Conservation (phyloP, 1,140 invertebrate genomes). For the Lethocerus indicus region DNA sequence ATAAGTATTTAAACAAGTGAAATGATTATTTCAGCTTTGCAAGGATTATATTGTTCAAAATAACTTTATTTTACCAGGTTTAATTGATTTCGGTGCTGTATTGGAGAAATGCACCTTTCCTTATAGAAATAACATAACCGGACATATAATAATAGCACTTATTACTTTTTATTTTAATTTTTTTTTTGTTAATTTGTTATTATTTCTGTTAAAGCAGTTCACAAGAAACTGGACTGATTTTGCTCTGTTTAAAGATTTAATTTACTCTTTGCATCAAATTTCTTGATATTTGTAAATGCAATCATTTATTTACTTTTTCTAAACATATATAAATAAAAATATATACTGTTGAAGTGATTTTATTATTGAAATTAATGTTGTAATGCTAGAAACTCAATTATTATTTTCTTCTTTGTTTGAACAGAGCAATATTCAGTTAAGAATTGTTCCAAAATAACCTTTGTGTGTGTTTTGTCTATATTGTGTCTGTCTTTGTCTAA, state of each 20-base stretch:
- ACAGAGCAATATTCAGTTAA: conserved; percentile 1
- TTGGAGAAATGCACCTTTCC: background rate
- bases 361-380: no score
- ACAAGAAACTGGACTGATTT: no score
- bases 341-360: background rate
- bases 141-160: conserved; percentile 5
- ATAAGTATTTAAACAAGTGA: no score
- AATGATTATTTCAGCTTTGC: no score
- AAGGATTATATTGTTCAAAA: no score
- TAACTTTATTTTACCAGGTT: no score
- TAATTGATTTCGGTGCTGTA: no score
- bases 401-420: background rate
- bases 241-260: no score
- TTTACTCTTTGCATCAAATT: background rate
- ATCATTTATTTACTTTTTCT: conserved; percentile 6
- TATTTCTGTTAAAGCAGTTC: no score
- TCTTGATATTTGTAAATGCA: conserved; percentile 2
- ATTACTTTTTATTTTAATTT: conserved; percentile 11
- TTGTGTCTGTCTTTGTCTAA: conserved; percentile 15
- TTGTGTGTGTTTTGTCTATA: conserved; percentile 15
- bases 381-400: background rate
- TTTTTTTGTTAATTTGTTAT: conserved; percentile 7
- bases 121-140: conserved; percentile 8
- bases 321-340: background rate
- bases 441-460: conserved; percentile 6